phyloP scores from a whole-genome alignment of 2,797 vertebrate genomes.

The Jordanella pulchra region DNA sequence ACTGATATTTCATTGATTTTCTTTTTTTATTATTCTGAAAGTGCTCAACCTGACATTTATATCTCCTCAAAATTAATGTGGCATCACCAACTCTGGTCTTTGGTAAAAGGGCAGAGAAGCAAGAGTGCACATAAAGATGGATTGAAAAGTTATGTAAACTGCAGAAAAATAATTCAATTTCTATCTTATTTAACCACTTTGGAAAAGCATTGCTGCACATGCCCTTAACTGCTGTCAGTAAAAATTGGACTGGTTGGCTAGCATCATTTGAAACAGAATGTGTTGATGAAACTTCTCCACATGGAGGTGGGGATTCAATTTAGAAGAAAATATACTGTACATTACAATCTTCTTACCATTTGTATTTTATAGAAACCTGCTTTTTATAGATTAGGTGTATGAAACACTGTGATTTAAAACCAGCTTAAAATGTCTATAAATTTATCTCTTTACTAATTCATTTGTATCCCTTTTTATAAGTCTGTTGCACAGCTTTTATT shows the following conservation, averaged over 20 bases:
- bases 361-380: background rate
- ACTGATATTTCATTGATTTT: constrained; percentile 72
- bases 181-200: constrained; percentile 39
- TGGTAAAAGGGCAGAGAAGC: constrained; percentile 52
- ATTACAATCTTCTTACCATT: too few species aligned
- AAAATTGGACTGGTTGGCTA: constrained; percentile 25
- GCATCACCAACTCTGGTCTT: constrained; percentile 63
- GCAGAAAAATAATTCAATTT: constrained; percentile 44
- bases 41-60: constrained; percentile 74
- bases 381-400: background rate
- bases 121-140: constrained; percentile 34
- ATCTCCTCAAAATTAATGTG: constrained; percentile 69
- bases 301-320: background rate
- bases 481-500: background rate
- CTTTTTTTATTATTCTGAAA: constrained; percentile 32
- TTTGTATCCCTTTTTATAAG: background rate
- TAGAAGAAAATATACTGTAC: background rate
- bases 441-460: background rate
- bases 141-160: constrained; percentile 55
- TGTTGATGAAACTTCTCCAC: background rate
- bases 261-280: constrained; percentile 5
- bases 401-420: background rate
- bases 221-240: constrained; percentile 36
- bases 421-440: too few species aligned
- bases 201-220: constrained; percentile 15